Conservation (phyloP, 2,113 vertebrate genomes). For the Saiga tatarica region DNA sequence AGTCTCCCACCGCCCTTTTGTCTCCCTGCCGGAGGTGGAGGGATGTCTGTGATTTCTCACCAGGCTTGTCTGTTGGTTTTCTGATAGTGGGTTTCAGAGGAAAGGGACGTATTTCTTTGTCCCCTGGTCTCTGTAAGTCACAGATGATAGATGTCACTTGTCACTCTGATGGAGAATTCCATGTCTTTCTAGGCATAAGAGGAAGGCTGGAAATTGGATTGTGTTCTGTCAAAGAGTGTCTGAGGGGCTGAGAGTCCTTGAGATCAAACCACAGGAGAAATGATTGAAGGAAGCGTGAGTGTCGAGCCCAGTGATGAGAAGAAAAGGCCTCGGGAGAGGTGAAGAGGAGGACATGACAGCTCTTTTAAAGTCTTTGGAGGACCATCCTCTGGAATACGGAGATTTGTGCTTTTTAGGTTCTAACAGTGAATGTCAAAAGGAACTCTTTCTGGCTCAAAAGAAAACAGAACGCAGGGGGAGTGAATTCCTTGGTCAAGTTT, state of each 20-base stretch:
- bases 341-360: background rate
- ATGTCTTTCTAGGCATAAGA: background rate
- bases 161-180: fast-evolving
- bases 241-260: background rate
- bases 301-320: background rate
- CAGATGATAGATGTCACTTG: background rate
- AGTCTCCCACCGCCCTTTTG: fast-evolving
- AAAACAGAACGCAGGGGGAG: background rate
- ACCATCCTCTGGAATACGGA: background rate
- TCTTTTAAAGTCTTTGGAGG: background rate
- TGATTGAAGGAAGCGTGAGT: background rate
- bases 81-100: background rate
- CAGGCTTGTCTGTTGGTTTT: background rate
- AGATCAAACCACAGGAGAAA: background rate
- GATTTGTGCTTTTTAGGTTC: background rate
- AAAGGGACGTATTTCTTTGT: background rate
- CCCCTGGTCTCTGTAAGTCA: background rate
- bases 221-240: background rate
- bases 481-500: background rate
- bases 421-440: background rate
- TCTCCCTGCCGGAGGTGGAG: fast-evolving
- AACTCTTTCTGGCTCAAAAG: background rate
- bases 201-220: background rate
- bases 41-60: fast-evolving
- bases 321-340: background rate